Evolutionary conservation across 1,140 invertebrate species (phyloP).

Genomic region (Leptonema lineaticorne): DNA sequence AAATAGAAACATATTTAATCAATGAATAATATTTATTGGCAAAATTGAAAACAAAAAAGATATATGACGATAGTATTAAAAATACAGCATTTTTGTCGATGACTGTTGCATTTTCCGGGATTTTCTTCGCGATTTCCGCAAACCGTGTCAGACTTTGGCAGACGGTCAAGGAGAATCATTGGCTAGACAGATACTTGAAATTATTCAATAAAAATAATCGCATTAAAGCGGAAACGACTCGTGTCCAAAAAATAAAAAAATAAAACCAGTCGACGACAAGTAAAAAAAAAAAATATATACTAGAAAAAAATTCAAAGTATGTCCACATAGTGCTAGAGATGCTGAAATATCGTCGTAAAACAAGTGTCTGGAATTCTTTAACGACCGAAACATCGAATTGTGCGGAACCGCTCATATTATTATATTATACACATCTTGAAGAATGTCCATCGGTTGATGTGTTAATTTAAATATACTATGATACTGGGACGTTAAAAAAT

Average conservation of each 20-base stretch:
- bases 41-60: too few species aligned
- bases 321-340: background rate
- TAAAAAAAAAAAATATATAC: background rate
- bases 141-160: background rate
- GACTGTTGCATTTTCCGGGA: background rate
- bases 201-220: conserved; percentile 6
- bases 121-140: conserved; percentile 8
- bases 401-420: background rate
- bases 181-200: background rate
- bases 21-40: too few species aligned
- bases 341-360: background rate
- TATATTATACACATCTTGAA: too few species aligned
- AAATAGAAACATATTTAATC: too few species aligned
- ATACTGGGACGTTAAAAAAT: conserved; percentile 1
- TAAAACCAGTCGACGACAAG: background rate
- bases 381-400: conserved; percentile 5
- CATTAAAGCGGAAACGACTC: conserved; percentile 5
- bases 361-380: background rate
- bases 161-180: conserved; percentile 1
- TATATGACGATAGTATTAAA: too few species aligned
- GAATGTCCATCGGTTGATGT: too few species aligned
- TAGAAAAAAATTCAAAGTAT: background rate
- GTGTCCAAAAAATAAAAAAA: too few species aligned
- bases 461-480: background rate
- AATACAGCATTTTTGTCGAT: background rate